Evolutionary conservation across 2,888 invertebrate genomes (phyloP).

Genomic region (Diloba caeruleocephala): DNA sequence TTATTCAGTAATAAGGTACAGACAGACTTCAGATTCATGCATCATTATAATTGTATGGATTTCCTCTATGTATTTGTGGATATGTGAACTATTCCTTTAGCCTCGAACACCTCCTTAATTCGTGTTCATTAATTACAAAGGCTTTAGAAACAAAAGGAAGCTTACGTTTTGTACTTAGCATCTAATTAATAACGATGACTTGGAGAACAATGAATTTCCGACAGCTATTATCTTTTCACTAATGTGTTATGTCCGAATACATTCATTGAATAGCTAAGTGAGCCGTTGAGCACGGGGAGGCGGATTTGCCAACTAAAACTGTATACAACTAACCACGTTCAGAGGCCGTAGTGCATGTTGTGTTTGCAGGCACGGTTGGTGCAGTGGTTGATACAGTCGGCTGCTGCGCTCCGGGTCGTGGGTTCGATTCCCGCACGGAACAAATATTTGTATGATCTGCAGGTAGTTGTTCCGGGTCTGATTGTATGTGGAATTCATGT

Average conservation of each 20-base stretch:
- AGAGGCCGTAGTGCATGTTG: too few relatives aligned
- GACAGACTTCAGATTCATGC: slow-evolving; percentile 3
- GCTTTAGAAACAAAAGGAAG: slow-evolving; percentile 54
- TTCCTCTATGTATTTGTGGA: slow-evolving; percentile 26
- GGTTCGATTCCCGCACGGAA: too few relatives aligned
- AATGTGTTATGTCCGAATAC: slow-evolving; percentile 3
- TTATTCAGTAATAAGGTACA: not conserved
- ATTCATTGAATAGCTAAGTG: too few relatives aligned
- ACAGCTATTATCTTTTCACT: slow-evolving; percentile 33
- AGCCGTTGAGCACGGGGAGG: too few relatives aligned
- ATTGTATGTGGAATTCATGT: too few relatives aligned
- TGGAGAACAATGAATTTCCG: slow-evolving; percentile 63
- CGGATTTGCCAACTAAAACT: too few relatives aligned
- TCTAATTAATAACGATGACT: slow-evolving; percentile 49
- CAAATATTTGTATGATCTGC: too few relatives aligned
- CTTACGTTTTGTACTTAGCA: slow-evolving; percentile 31
- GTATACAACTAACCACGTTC: too few relatives aligned
- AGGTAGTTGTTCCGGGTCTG: too few relatives aligned
- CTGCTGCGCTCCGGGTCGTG: too few relatives aligned
- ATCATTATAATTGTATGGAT: slow-evolving; percentile 26
- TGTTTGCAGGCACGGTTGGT: too few relatives aligned
- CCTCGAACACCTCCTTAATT: slow-evolving; percentile 35
- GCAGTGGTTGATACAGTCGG: too few relatives aligned
- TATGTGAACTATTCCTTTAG: slow-evolving; percentile 33
- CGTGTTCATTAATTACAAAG: slow-evolving; percentile 21